phyloP scores from a whole-genome alignment of 1,140 invertebrate genomes.

The Tetramorium alpestre region DNA sequence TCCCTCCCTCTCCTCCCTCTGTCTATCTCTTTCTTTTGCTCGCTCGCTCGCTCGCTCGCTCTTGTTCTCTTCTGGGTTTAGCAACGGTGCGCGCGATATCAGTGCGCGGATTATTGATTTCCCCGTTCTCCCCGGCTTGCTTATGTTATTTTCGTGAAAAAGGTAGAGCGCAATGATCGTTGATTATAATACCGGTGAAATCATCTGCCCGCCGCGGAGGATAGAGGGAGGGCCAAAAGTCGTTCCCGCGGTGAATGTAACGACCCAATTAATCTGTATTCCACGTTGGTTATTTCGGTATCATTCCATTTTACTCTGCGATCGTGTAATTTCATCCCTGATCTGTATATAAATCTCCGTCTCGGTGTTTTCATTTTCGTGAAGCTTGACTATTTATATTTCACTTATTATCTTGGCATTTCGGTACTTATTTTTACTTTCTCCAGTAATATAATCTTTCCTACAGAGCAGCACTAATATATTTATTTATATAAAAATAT shows the following conservation, averaged over 20 bases:
- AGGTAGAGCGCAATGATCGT: constrained; percentile 30
- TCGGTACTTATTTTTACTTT: neutral
- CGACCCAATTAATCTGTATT: constrained; percentile 41
- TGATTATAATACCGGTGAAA: constrained; percentile 33
- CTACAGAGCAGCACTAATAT: neutral
- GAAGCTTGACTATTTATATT: neutral
- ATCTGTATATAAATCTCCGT: neutral
- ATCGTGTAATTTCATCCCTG: neutral
- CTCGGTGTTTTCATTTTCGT: neutral
- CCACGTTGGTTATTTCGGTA: neutral
- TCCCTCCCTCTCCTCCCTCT: neutral
- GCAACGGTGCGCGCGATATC: constrained; percentile 78
- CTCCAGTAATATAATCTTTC: neutral
- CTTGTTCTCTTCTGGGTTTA: constrained; percentile 43
- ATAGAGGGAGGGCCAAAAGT: neutral
- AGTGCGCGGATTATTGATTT: constrained; percentile 84
- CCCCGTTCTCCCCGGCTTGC: constrained; percentile 66
- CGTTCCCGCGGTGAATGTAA: constrained; percentile 5
- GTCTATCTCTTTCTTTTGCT: neutral
- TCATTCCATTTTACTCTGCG: neutral
- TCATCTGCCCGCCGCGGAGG: neutral
- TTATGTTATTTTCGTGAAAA: constrained; percentile 70
- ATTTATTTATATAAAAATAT: neutral
- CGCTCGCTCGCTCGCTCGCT: constrained; percentile 29
- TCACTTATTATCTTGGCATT: neutral